Evolutionary conservation across 2,113 vertebrate genomes (phyloP), one percentile per base, ranked within the genome.

Genomic region (Engraulis encrasicolus): DNA sequence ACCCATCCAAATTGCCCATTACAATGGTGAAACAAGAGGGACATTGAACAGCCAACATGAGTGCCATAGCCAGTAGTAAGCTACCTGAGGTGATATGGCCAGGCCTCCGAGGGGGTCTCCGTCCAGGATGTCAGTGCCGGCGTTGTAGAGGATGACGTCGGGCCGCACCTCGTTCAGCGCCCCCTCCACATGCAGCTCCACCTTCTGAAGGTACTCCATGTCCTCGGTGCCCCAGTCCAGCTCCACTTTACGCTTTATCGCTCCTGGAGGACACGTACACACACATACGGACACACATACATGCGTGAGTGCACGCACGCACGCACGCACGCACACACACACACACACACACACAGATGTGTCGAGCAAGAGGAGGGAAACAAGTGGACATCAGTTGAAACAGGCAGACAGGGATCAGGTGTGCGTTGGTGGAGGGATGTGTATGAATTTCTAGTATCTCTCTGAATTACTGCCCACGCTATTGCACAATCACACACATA

Each of bases 201-300:
- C 97, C 82, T 97, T 98, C 81, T 93, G 93, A 50, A 99, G 96
- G 88, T 99, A 99, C 78, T 99, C 98, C 0, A 85, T 86, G 19
- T 99, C 98, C 87, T 99, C 97, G 0, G 97, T 98, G 49, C 97
- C 97, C 97, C 97, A 98, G 74, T 99, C 97, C 87, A 99, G 90
- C 66, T 99, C 98, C 88, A 99, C 96, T 82, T 93, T 97, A 84
- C 96, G 93, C 83, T 94, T 95, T 89, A 99, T 99, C 88, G 98
- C 98, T 87, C 96, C 98, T 99, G 88, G 3, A 82, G 23, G 66
- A 1, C 52, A 79, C 81, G 37, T 14, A 50, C 36, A 9, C 50
- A 27, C 40, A 45, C 40, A 45, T 9, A 45, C 40, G 9, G 4
- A 45, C 40, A 9, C 40, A 45, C 40, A 9, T 9, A n/a, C 40